Base-by-base conservation (phyloP, 2,888 invertebrate species). In the Lepidonotus clava region DNA sequence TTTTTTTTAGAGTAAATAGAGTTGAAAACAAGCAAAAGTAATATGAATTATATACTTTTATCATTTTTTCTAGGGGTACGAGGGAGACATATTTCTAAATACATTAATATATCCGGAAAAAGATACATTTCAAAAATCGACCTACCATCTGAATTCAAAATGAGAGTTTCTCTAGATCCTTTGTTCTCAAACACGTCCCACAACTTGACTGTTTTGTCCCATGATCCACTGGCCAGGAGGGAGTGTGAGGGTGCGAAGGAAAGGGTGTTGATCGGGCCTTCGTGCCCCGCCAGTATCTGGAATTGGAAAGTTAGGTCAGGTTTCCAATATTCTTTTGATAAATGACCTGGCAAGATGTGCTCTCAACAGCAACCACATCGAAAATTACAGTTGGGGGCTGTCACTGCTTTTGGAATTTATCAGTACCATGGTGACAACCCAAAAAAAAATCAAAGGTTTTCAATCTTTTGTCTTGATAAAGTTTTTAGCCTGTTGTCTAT, bases 171-270 rank as follows among this genome's bases (percentile, higher is more conserved):
- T 90, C 97, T 96, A 6, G 96, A 96, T 0, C 97, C 96, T 87
- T 96, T 97, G 90, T 95, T 96, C 86, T 94, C 94, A 61, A 98
- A 96, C 6, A 98, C 97, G 94, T 98, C 97, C 99, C 99, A 99
- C 80, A 99, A 95, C 91, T 96, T 96, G 1, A 99, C 95, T 0
- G 98, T 97, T 94, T 97, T 97, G 95, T 99, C 99, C 99, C 99
- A 99, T 34, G 98, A 98, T 1, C 96, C 97, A 0, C 98, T 98
- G 0, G 96, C 97, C 61, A 99, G 94, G 53, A 94, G 91, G 24
- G 94, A 90, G 24, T 92, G 91, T 61, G 91, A 96, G 95, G 0
- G 97, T 96, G 97, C 97, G 94, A 99, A 99, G 0, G 96, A 95
- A 0, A 99, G 93, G 87, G 96, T 95, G 76, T 96, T 96, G 0